Evolutionary conservation across 1,140 invertebrate genomes (phyloP), one percentile per base, ranked within the genome.

Genomic region (Cydia amplana): DNA sequence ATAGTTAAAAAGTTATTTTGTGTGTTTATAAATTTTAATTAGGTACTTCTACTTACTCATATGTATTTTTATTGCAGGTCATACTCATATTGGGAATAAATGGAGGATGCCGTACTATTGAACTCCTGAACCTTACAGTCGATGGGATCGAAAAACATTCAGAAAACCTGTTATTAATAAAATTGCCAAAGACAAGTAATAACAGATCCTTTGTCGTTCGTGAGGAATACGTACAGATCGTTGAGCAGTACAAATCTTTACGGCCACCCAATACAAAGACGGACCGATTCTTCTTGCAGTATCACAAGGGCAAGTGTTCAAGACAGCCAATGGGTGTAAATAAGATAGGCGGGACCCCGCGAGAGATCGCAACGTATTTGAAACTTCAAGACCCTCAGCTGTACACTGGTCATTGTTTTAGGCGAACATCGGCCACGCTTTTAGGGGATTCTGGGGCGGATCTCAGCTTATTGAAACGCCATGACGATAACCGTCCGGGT

Each of bases 1-100:
- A 28, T 28, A 28, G 32, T 32, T 32, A 32, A 32, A 32, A 32
- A 32, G 5, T 10, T 40, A 7, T 9, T 40, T 40, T 40, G 36
- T 40, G 9, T 10, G 36, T 40, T 40, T 40, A 40, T 40, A 14
- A 46, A 3, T 4, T 14, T 46, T 6, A 51, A 51, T 51, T 51
- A n/a, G n/a, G n/a, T n/a, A n/a, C n/a, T n/a, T n/a, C n/a, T n/a
- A 51, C 6, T 51, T 7, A n/a, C 6, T 51, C 3, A 51, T 51
- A 60, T 12, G 16, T 60, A 60, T 60, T 60, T 60, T 32, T n/a
- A n/a, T 65, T 65, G 6, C 64, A 65, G 64, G 64, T 65, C 16
- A 36, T 65, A 4, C 64, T 65, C 16, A 65, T 65, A 16, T 28
- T 65, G 25, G 64, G 64, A 10, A 65, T 65, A 32, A 65, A 36